A percentile compares a stretch with the other conserved stretches of the same genome.
These are phyloP conservation scores for Cosmopolites sordidus DNA, from an alignment of 2,888 invertebrate species.

Conservation along the genomic window DNA sequence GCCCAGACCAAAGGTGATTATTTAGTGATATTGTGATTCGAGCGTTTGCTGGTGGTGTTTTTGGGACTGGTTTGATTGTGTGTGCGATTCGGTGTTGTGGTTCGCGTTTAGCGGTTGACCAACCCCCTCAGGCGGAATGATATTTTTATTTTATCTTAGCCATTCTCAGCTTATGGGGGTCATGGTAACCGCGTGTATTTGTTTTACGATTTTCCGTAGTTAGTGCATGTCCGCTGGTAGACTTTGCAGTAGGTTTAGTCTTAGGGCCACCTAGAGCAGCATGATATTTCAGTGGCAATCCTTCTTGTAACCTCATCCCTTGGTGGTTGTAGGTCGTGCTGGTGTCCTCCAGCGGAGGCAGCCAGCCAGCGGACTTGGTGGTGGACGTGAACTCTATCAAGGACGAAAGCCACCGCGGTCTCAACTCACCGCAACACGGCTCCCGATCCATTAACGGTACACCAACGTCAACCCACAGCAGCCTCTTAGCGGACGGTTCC, in stretches of 20 bases:
- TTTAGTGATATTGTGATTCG: conserved; percentile 33
- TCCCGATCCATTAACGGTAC: conserved; percentile 65
- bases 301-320: conserved; percentile 19
- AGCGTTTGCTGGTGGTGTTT: conserved; percentile 20
- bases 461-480: conserved; percentile 61
- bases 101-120: conserved; percentile 10
- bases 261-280: conserved; percentile 37
- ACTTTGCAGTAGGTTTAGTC: conserved; percentile 34
- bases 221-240: conserved; percentile 24
- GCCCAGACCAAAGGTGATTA: conserved; percentile 56
- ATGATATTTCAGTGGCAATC: conserved; percentile 27
- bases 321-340: conserved; percentile 50
- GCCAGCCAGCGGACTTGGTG: conserved; percentile 47
- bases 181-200: conserved; percentile 1
- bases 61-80: conserved; percentile 21
- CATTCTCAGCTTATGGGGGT: conserved; percentile 31
- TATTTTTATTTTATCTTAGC: conserved; percentile 28
- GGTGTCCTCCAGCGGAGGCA: conserved; percentile 45
- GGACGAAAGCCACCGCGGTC: conserved; percentile 58
- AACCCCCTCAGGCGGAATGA: conserved; percentile 31
- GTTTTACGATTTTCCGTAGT: conserved; percentile 16
- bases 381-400: conserved; percentile 56
- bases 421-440: conserved; percentile 62
- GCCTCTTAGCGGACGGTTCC: conserved; percentile 56
- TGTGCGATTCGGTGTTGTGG: conserved; percentile 15